Evolutionary conservation across 2,113 vertebrate species (phyloP), one percentile per base, ranked within the genome.

Genomic region (Phaethornis superciliosus): DNA sequence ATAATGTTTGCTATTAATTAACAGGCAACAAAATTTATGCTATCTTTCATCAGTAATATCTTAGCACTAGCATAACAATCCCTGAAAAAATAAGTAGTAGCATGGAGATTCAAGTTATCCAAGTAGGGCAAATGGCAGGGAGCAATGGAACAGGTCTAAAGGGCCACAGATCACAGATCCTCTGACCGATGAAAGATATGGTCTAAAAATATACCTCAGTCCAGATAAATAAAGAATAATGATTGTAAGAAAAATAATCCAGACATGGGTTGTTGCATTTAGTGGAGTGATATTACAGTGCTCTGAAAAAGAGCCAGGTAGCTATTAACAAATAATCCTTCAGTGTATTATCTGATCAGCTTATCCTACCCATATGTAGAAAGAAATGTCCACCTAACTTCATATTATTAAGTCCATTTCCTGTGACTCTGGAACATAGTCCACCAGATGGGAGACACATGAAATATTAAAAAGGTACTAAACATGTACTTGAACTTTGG

Each of bases 1-100:
- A 51, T n/a, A 91, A 89, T 52, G 46, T 35, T 76, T 60, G 42
- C 21, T 91, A 72, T 90, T 96, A 88, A 95, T 96, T 95, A 90
- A 85, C 1, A 8, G 76, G 82, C 40, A 91, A 83, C 79, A 37
- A 88, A 92, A 93, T 81, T 81, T 83, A 90, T 89, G 88, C 69
- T 35, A 14, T 2, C 72, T 80, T 42, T 96, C 82, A 72, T 75
- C 83, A 94, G 85, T 76, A 84, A 75, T 95, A 75, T 54, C 47
- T 90, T 81, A 83, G 80, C 64, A 42, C 30, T 7, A 49, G 54
- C 3, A 0, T 49, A 88, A 84, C 52, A 81, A 46, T 49, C 69
- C 49, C 85, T 37, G 10, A 76, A 93, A 87, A 58, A 88, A 19
- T 15, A 71, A 81, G 90, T 20, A 60, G n/a, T 32, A 89, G 55